Evolutionary conservation across 2,113 vertebrate genomes (phyloP).

Genomic region (Meleagris gallopavo): DNA sequence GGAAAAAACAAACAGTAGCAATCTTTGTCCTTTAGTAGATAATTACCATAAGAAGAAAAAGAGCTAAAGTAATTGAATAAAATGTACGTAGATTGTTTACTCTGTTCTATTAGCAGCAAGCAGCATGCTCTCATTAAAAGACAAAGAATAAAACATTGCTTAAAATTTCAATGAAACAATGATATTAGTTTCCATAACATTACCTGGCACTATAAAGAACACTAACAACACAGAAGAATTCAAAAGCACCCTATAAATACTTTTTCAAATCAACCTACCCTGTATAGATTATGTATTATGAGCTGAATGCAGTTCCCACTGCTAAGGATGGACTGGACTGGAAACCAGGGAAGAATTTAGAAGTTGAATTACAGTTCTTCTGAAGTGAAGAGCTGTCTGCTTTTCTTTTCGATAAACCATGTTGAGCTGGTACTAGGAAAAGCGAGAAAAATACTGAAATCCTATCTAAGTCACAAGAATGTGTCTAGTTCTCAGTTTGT

Average conservation of each 20-base stretch:
- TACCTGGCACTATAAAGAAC: constrained; percentile 34
- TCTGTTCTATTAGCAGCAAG: constrained; percentile 34
- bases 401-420: neutral
- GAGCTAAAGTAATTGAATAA: constrained; percentile 58
- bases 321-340: neutral
- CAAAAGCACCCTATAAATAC: neutral
- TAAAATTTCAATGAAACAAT: constrained; percentile 31
- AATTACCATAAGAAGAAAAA: constrained; percentile 53
- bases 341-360: neutral
- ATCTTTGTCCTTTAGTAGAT: constrained; percentile 30
- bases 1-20: constrained; percentile 37
- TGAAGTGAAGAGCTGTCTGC: neutral
- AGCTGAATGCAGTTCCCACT: neutral
- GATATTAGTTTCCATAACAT: constrained; percentile 49
- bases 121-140: constrained; percentile 1
- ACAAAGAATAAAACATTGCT: constrained; percentile 14
- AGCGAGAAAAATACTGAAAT: neutral
- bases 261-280: neutral
- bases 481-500: neutral
- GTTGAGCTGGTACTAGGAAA: neutral
- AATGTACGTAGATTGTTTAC: constrained; percentile 51
- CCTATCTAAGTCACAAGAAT: neutral
- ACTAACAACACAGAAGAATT: neutral
- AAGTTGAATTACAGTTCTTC: neutral
- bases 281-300: neutral